Conservation (phyloP, 2,888 invertebrate species). For the Deladenus siricidicola region DNA sequence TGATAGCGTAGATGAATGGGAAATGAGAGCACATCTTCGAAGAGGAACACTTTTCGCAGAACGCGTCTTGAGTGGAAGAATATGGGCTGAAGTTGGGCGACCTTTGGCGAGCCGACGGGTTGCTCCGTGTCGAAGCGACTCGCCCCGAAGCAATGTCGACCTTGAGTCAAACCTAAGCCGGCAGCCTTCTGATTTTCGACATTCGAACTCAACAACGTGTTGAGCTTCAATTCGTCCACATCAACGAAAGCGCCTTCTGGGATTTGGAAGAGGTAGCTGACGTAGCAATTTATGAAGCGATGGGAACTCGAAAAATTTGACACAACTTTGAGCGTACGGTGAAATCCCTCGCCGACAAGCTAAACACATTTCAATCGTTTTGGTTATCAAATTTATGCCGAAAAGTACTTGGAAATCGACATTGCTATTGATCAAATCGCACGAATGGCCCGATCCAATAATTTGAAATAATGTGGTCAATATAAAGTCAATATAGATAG, state of each 20-base stretch:
- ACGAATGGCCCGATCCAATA: neutral
- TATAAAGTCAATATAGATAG: too few relatives aligned
- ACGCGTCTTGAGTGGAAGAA: constrained; percentile 11
- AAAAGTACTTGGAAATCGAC: neutral
- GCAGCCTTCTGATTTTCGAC: too few relatives aligned
- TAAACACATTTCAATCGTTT: too few relatives aligned
- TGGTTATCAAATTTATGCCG: too few relatives aligned
- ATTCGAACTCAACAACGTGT: neutral
- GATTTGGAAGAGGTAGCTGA: constrained; percentile 17
- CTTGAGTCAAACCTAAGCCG: neutral
- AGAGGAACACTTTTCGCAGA: constrained; percentile 18
- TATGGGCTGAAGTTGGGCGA: constrained; percentile 8
- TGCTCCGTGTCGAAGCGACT: constrained; percentile 1
- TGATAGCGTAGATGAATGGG: constrained; percentile 16
- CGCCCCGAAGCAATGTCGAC: neutral
- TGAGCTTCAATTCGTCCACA: neutral
- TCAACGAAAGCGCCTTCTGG: constrained; percentile 15
- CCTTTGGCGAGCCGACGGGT: neutral
- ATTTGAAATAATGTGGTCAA: too few relatives aligned
- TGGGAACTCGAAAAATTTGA: constrained; percentile 6
- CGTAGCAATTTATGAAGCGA: constrained; percentile 13
- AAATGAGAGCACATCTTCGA: constrained; percentile 14
- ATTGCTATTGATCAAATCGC: neutral
- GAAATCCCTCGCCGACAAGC: constrained; percentile 16
- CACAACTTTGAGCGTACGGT: constrained; percentile 5